Evolutionary conservation across 2,113 vertebrate species (phyloP), one percentile per base, ranked within the genome.

Genomic region (Pseudorasbora parva): DNA sequence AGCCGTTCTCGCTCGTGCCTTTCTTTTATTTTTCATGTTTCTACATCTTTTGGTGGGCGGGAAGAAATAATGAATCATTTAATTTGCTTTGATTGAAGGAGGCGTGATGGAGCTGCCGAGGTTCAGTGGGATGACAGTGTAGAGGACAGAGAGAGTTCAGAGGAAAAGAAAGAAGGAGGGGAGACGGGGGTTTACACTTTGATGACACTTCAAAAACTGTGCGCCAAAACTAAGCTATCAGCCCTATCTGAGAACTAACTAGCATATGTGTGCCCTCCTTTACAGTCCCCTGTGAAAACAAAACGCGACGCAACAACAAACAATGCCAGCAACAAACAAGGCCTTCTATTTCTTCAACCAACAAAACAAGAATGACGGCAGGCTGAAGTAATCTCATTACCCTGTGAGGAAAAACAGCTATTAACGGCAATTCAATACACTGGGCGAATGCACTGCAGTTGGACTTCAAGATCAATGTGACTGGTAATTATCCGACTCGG

Each of bases 1-100:
- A 86, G 78, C 86, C 2, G 86, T 90, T 91, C 83, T 86, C 84
- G 86, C 81, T 83, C 56, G 85, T 91, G 90, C 90, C 89, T 91
- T 87, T 91, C 86, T 93, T 93, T 92, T 84, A 90, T 93, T 92
- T 90, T 94, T 92, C 79, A 93, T 91, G 90, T 90, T 92, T 93
- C 89, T 81, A 91, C 91, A 92, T 91, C 78, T 89, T 89, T 89
- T 88, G 86, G 86, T 60, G 84, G 90, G 88, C 86, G 81, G 91
- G 86, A 75, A 88, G 89, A 89, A 85, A 87, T 87, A 89, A 94
- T 93, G 87, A 93, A 93, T 94, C 91, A 92, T 94, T 93, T 90
- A 92, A 92, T 93, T 91, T 93, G 84, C 88, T 91, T 93, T 93
- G 90, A 93, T 92, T 92, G 90, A 88, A 89, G 90, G 88, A 87